Evolutionary conservation across 2,113 vertebrate species (phyloP).

Genomic region (Stigmatopora nigra): DNA sequence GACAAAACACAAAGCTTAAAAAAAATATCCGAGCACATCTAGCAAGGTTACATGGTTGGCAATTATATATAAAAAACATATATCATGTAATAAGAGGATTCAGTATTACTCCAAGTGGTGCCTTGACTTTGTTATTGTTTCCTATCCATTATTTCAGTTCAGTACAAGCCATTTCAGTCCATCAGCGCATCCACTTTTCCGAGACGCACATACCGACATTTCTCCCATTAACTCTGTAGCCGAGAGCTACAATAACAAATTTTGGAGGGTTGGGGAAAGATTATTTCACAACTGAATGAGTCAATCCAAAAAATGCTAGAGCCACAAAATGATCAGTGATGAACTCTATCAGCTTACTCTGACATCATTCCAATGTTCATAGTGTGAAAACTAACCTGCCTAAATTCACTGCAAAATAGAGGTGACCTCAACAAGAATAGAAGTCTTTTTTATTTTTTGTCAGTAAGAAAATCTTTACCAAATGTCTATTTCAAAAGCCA

Average conservation of each 20-base stretch:
- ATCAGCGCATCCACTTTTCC: slow-evolving; percentile 12
- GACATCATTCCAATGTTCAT: not conserved
- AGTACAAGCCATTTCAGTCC: slow-evolving; percentile 27
- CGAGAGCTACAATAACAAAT: slow-evolving; percentile 31
- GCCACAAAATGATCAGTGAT: not conserved
- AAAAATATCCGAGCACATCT: slow-evolving; percentile 5
- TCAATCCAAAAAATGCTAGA: not conserved
- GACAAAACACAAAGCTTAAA: slow-evolving; percentile 34
- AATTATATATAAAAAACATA: slow-evolving; percentile 57
- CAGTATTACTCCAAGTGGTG: slow-evolving; percentile 6
- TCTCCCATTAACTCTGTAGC: slow-evolving; percentile 25
- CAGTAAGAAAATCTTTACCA: too few relatives aligned
- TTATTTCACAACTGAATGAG: slow-evolving; percentile 1
- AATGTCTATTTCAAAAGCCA: too few relatives aligned
- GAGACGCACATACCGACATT: slow-evolving; percentile 18
- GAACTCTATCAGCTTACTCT: not conserved
- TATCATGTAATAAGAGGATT: slow-evolving; percentile 59
- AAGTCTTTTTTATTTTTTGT: too few relatives aligned
- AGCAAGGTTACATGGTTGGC: slow-evolving; percentile 26
- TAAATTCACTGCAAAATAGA: not conserved
- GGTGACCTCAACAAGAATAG: not conserved
- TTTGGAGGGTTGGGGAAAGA: slow-evolving; percentile 20
- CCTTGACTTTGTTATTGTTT: slow-evolving; percentile 22
- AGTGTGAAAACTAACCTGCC: not conserved
- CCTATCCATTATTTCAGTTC: slow-evolving; percentile 15